phyloP scores from a whole-genome alignment of 2,797 vertebrate species.

The Allobates femoralis region DNA sequence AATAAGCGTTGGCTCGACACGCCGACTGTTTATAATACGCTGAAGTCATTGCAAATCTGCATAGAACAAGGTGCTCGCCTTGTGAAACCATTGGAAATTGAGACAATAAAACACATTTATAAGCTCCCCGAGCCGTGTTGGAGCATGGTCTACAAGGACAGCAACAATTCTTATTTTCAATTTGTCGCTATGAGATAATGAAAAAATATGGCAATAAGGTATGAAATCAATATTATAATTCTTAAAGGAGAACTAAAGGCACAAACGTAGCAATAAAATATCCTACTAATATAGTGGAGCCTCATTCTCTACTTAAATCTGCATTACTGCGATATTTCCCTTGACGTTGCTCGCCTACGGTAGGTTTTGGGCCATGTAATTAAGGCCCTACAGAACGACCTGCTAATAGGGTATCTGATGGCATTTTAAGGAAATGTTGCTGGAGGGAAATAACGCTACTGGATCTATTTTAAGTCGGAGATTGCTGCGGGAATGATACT shows the following conservation, averaged over 20 bases:
- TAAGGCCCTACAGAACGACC: not conserved
- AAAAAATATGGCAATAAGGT: conserved; percentile 2
- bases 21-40: conserved; percentile 12
- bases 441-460: not conserved
- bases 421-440: conserved; percentile 12
- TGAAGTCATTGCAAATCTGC: conserved; percentile 27
- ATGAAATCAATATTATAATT: not conserved
- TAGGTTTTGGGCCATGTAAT: not conserved
- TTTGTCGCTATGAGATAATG: not conserved
- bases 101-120: conserved; percentile 21
- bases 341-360: not conserved
- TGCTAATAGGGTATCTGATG: not conserved
- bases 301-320: not conserved
- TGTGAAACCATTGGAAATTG: not conserved
- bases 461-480: not conserved
- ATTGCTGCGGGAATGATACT: not conserved
- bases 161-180: not conserved
- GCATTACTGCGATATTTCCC: not conserved
- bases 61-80: not conserved
- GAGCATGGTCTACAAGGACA: not conserved
- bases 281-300: not conserved
- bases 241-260: not conserved
- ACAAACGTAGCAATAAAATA: not conserved
- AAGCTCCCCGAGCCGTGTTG: not conserved
- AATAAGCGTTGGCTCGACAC: not conserved